Conservation (phyloP, 2,888 invertebrate genomes). For the Aplocera efformata region DNA sequence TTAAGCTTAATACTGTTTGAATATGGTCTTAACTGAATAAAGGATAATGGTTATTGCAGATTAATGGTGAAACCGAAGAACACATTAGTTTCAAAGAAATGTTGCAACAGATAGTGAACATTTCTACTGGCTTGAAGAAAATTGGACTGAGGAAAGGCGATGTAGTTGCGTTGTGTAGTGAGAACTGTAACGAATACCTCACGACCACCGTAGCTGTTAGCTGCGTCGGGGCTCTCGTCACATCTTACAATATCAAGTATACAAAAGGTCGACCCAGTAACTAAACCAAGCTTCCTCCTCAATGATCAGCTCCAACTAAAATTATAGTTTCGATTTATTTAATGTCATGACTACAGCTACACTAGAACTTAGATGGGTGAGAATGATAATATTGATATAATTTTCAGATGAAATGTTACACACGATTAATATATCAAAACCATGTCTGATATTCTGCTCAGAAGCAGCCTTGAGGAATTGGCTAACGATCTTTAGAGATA, state of each 20-base stretch:
- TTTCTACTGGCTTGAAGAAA: slow-evolving; percentile 68
- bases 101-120: slow-evolving; percentile 63
- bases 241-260: slow-evolving; percentile 76
- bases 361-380: too few species aligned
- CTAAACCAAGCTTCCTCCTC: slow-evolving; percentile 2
- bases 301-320: too few species aligned
- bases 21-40: too few species aligned
- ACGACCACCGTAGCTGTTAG: slow-evolving; percentile 61
- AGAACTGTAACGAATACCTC: slow-evolving; percentile 75
- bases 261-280: slow-evolving; percentile 64
- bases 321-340: too few species aligned
- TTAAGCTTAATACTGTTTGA: too few species aligned
- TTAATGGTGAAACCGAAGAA: slow-evolving; percentile 30
- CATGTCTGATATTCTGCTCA: slow-evolving; percentile 82
- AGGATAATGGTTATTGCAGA: slow-evolving; percentile 20
- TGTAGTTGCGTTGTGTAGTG: slow-evolving; percentile 72
- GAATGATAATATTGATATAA: too few species aligned
- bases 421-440: slow-evolving; percentile 82
- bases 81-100: slow-evolving; percentile 56
- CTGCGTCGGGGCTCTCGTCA: slow-evolving; percentile 65
- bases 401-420: slow-evolving; percentile 82
- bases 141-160: slow-evolving; percentile 68
- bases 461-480: slow-evolving; percentile 35
- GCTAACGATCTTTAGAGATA: slow-evolving; percentile 27
- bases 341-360: too few species aligned